These are phyloP conservation scores for Linhomoeus sp. DNA, from an alignment of 2,888 invertebrate species.

Conservation along the genomic window DNA sequence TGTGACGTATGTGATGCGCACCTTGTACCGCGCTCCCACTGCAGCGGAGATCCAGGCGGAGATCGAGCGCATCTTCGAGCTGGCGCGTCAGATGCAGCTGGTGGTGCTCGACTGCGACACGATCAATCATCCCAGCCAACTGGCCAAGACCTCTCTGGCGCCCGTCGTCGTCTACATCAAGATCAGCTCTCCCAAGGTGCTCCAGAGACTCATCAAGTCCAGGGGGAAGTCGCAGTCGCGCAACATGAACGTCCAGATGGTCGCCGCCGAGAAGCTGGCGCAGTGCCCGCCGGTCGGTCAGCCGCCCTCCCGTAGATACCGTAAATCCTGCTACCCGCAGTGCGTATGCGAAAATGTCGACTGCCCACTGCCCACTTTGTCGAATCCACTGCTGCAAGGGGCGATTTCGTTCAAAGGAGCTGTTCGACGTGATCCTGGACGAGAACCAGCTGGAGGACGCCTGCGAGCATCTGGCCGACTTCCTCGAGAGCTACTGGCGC, in stretches of 20 bases:
- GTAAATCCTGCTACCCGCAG: too few species aligned
- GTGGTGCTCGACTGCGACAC: constrained; percentile 98
- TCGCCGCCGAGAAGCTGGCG: constrained; percentile 92
- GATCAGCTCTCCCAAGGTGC: constrained; percentile 79
- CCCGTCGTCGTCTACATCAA: constrained; percentile 95
- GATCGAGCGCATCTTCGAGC: constrained; percentile 93
- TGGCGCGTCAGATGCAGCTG: constrained; percentile 64
- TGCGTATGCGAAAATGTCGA: not conserved
- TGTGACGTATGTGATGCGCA: too few species aligned
- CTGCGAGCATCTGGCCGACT: constrained; percentile 94
- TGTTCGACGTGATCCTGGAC: constrained; percentile 96
- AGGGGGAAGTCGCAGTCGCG: constrained; percentile 93
- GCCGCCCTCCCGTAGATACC: too few species aligned
- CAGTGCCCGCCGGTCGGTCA: constrained; percentile 63
- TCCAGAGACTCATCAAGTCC: constrained; percentile 92
- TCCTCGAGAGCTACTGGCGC: constrained; percentile 90
- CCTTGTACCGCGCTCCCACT: too few species aligned
- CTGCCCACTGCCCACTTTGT: too few species aligned
- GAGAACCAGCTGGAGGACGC: constrained; percentile 98
- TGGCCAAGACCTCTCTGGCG: constrained; percentile 85
- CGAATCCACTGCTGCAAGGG: too few species aligned
- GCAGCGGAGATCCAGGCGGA: constrained; percentile 69
- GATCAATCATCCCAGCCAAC: constrained; percentile 95
- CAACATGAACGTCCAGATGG: constrained; percentile 96
- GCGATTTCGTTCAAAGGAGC: constrained; percentile 39